Percentiles rank a stretch among this genome's conserved stretches.
These are phyloP conservation scores for Brachionus calyciflorus DNA, from an alignment of 1,140 invertebrate species.

Conservation along the genomic window DNA sequence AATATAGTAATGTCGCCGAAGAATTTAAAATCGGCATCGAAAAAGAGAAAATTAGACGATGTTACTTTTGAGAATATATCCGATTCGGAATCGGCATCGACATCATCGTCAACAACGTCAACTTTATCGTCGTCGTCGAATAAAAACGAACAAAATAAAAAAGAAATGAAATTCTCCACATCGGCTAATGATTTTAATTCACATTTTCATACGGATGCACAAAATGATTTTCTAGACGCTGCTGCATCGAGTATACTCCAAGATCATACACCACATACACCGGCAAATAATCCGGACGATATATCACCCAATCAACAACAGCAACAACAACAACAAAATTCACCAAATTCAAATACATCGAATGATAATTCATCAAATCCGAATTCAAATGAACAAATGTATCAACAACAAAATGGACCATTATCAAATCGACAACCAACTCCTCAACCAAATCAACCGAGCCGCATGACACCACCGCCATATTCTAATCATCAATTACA, in stretches of 20 bases:
- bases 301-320: too few relatives aligned
- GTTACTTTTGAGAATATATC: constrained; percentile 15
- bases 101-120: neutral
- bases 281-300: too few relatives aligned
- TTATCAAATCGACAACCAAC: neutral
- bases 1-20: neutral
- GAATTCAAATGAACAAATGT: constrained; percentile 6
- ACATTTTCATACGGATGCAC: too few relatives aligned
- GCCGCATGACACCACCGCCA: neutral
- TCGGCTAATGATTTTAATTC: too few relatives aligned
- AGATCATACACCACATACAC: neutral
- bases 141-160: too few relatives aligned
- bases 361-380: neutral
- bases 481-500: constrained; percentile 1
- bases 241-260: neutral
- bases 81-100: constrained; percentile 1
- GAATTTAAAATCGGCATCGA: neutral
- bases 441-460: neutral
- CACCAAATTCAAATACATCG: neutral
- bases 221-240: neutral
- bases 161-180: neutral
- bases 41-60: constrained; percentile 21
- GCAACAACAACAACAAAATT: neutral
- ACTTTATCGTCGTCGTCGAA: too few relatives aligned
- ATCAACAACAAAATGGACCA: neutral